Conservation (phyloP, 1,140 invertebrate species). For the Eubasilissa regina region DNA sequence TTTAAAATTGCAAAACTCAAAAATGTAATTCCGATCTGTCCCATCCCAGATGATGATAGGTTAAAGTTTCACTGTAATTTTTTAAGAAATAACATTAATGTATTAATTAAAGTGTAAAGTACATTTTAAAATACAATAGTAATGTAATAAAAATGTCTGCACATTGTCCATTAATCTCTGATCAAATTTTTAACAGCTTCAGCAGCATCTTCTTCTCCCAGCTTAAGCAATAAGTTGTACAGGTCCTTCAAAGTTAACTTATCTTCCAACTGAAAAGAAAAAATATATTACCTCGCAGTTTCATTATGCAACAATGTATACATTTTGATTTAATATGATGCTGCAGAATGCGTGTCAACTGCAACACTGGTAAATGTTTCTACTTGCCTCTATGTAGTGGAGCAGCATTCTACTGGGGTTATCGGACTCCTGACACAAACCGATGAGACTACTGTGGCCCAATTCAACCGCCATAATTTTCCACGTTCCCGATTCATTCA, state of each 20-base stretch:
- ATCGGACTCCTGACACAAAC: conserved; percentile 22
- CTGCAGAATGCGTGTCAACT: too few relatives aligned
- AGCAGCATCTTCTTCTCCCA: conserved; percentile 27
- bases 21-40: too few relatives aligned
- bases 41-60: too few relatives aligned
- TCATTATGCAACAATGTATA: not conserved
- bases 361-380: not conserved
- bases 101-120: too few relatives aligned
- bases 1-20: too few relatives aligned
- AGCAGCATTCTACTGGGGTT: conserved; percentile 32
- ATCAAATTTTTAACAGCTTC: conserved; percentile 5
- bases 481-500: conserved; percentile 20
- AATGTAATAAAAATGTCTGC: too few relatives aligned
- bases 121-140: too few relatives aligned
- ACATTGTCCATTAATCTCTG: not conserved
- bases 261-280: conserved; percentile 41
- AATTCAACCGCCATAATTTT: conserved; percentile 30
- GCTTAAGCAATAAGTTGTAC: not conserved
- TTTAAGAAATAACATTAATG: too few relatives aligned
- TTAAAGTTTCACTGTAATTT: too few relatives aligned
- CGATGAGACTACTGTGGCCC: not conserved
- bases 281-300: not conserved
- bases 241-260: conserved; percentile 17
- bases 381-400: conserved; percentile 19
- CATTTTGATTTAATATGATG: too few relatives aligned